These are phyloP conservation scores for Hydra vulgaris DNA, from an alignment of 30 jellyfish, hydroid and myxozoan species.

Conservation along the genomic window DNA sequence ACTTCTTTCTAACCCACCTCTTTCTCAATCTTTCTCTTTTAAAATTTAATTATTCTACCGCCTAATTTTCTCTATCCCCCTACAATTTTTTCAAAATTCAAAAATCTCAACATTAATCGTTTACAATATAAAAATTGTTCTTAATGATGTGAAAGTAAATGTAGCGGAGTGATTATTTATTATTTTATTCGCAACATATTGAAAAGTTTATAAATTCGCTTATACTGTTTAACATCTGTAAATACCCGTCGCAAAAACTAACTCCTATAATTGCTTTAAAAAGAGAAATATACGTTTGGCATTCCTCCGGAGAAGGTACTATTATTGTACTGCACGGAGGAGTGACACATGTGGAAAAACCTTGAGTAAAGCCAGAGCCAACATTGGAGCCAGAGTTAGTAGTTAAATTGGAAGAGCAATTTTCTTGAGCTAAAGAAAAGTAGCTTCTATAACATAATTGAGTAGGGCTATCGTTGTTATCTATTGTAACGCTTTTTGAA, in stretches of 20 bases:
- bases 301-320: neutral
- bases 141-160: too few relatives aligned
- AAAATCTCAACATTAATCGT: too few relatives aligned
- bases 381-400: neutral
- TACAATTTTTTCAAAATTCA: too few relatives aligned
- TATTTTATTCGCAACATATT: neutral
- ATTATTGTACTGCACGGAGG: neutral
- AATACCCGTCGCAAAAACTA: neutral
- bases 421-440: neutral
- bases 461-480: neutral
- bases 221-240: neutral
- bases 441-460: neutral
- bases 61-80: too few relatives aligned
- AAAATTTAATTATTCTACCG: too few relatives aligned
- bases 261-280: neutral
- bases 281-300: neutral
- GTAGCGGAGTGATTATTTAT: too few relatives aligned
- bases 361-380: neutral
- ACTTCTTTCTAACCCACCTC: too few relatives aligned
- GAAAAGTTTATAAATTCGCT: neutral
- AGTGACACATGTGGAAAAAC: neutral
- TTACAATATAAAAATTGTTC: too few relatives aligned
- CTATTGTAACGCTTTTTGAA: neutral
- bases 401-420: neutral
- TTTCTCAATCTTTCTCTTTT: too few relatives aligned